A percentile compares a stretch with the other conserved stretches of the same genome.
These are phyloP conservation scores for Acyrthosiphon pisum DNA, from an alignment of 1,140 invertebrate species.

Conservation along the genomic window DNA sequence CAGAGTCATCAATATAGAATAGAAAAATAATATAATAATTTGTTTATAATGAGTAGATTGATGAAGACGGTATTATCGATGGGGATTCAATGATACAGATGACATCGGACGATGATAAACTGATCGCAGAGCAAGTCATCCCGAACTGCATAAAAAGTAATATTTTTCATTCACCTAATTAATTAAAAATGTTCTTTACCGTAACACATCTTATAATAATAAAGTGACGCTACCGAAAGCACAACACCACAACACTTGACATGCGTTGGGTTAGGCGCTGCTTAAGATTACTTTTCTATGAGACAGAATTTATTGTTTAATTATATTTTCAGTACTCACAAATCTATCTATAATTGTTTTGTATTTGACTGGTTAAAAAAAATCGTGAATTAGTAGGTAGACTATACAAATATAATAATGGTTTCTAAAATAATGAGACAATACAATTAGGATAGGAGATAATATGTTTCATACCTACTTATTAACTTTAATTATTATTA, in stretches of 20 bases:
- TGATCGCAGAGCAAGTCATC: not conserved
- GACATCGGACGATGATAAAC: not conserved
- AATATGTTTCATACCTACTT: too few relatives aligned
- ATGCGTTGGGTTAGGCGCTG: rapidly evolving
- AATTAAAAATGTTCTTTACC: not conserved
- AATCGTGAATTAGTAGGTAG: too few relatives aligned
- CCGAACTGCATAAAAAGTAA: not conserved
- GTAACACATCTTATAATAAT: not conserved
- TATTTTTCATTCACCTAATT: not conserved
- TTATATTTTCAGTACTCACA: too few relatives aligned
- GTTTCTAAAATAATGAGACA: not conserved
- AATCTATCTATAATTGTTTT: too few relatives aligned
- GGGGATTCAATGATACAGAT: not conserved
- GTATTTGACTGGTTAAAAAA: too few relatives aligned
- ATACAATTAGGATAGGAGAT: not conserved
- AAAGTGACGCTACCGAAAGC: not conserved
- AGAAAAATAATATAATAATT: not conserved
- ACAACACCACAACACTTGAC: not conserved
- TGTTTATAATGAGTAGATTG: not conserved
- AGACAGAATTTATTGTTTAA: not conserved
- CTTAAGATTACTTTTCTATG: not conserved
- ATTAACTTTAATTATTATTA: too few relatives aligned
- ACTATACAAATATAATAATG: not conserved
- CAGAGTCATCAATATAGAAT: not conserved
- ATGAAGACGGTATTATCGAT: not conserved